Evolutionary conservation across 2,797 vertebrate genomes (phyloP), one percentile per base, ranked within the genome.

Genomic region (Dallia pectoralis): DNA sequence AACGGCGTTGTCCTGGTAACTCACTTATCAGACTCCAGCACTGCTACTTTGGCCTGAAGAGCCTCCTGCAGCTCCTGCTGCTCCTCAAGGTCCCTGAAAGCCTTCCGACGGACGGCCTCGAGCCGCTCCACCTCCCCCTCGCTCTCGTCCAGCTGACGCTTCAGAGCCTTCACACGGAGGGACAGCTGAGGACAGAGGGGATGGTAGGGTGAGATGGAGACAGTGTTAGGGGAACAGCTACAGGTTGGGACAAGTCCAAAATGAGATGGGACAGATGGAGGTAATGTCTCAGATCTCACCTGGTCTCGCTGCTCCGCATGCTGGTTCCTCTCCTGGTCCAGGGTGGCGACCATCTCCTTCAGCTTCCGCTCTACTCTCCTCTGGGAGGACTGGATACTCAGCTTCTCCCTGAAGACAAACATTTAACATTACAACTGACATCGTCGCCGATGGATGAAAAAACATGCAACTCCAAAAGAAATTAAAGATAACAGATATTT

Each of bases 51-150:
- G 76, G 91, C 89, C 75, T 95, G 95, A 62, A 96, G 92, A 5
- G 91, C 93, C 66, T 97, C 96, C 2, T 95, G 95, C 51, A 93
- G 88, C 80, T 98, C 96, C 16, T 95, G 95, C 81, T 98, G 95
- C 79, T 98, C 97, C 87, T 98, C 96, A 86, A 97, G 75, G 51
- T 99, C 97, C 15, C 97, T 81, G 71, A 96, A 91, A 0, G 93
- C 87, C 86, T 99, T 99, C 78, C 96, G 93, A 74, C 96, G 92
- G 25, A 95, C 87, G 0, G 93, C 88, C 27, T 98, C 97, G 82
- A 99, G 79, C 1, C 96, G 91, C 91, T 98, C 97, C 29, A 98
- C 96, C 88, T 98, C 97, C 14, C 94, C 93, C 86, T 98, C 97
- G 0, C 95, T 95, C 86, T 98, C 96, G 11, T 98, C 97, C 82